These are phyloP conservation scores for Romanogobio albipinnatus DNA, from an alignment of 2,113 vertebrate genomes.

Conservation along the genomic window DNA sequence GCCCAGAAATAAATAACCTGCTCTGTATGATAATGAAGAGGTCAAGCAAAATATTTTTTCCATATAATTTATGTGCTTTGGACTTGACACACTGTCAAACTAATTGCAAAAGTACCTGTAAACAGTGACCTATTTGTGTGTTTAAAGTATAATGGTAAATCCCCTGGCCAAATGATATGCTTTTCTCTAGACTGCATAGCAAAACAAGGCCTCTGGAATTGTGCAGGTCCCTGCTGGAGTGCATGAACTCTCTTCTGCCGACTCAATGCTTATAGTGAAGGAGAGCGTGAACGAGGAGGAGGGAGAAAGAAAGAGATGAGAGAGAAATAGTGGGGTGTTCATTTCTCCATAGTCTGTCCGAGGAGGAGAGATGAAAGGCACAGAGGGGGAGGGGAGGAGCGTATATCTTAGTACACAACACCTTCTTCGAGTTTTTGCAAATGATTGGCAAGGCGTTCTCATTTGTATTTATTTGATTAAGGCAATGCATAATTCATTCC, in stretches of 20 bases:
- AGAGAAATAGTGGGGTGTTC: neutral
- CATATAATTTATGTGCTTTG: neutral
- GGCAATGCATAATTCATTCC: constrained; percentile 53
- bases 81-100: neutral
- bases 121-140: neutral
- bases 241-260: constrained; percentile 6
- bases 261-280: constrained; percentile 8
- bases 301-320: neutral
- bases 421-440: constrained; percentile 3
- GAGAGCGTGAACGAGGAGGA: neutral
- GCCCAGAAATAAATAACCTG: neutral
- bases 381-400: neutral
- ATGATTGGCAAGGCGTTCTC: constrained; percentile 46
- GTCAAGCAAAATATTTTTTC: neutral
- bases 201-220: constrained; percentile 25
- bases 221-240: neutral
- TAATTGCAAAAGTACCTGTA: neutral
- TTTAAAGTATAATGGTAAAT: constrained; percentile 33
- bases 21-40: neutral
- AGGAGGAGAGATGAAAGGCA: constrained; percentile 44
- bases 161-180: constrained; percentile 4
- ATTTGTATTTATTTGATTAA: constrained; percentile 49
- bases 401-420: constrained; percentile 3
- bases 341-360: constrained; percentile 43
- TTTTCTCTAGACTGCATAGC: constrained; percentile 13